phyloP scores from a whole-genome alignment of 2,113 vertebrate species.

The Todiramphus saurophagus region DNA sequence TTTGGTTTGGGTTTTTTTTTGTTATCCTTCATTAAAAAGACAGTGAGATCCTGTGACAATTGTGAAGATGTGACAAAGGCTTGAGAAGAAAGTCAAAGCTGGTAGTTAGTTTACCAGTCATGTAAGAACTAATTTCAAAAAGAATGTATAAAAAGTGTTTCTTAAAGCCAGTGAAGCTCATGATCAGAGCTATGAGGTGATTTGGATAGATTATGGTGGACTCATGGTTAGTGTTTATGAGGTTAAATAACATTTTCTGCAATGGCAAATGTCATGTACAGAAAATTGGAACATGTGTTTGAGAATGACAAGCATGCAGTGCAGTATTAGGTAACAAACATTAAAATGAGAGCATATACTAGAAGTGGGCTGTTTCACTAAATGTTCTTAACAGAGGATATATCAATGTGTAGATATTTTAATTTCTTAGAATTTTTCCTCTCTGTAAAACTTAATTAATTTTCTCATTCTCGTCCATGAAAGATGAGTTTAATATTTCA shows the following conservation, averaged over 20 bases:
- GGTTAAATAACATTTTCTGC: neutral
- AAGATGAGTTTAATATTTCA: slow-evolving; percentile 36
- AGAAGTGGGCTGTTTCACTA: neutral
- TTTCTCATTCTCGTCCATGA: neutral
- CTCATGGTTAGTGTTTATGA: neutral
- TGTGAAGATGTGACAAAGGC: neutral
- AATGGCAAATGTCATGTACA: neutral
- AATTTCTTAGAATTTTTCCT: neutral
- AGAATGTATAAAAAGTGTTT: neutral
- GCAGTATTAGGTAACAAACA: neutral
- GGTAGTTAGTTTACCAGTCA: neutral
- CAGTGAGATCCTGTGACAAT: neutral
- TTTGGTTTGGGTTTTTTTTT: neutral
- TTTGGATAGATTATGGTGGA: neutral
- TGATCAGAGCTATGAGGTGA: neutral
- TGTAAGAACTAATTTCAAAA: neutral
- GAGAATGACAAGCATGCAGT: neutral
- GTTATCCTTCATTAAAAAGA: neutral
- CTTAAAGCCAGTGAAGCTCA: neutral
- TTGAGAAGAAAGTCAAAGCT: neutral
- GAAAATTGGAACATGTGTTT: neutral
- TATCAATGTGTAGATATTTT: neutral
- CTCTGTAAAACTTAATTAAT: neutral
- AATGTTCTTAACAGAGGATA: neutral
- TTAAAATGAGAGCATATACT: neutral